phyloP scores from a whole-genome alignment of 2,113 vertebrate species.

The Hystrix cristata region DNA sequence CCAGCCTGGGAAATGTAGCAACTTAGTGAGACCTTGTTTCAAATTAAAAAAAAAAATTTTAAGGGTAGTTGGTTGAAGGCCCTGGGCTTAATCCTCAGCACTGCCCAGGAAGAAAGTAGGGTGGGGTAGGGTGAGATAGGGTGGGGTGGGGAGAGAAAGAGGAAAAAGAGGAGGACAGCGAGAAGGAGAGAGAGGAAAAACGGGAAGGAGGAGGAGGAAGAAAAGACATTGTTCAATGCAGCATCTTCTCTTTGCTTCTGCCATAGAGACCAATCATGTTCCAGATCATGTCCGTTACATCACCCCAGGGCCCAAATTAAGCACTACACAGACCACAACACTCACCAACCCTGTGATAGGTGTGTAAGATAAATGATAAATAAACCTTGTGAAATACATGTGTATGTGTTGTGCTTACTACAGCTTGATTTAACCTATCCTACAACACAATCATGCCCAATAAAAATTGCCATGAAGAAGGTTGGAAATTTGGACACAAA shows the following conservation, averaged over 20 bases:
- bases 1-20: not conserved
- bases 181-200: not conserved
- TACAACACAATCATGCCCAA: not conserved
- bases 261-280: not conserved
- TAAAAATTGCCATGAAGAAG: not conserved
- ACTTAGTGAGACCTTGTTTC: not conserved
- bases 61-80: not conserved
- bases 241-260: not conserved
- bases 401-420: not conserved
- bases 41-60: not conserved
- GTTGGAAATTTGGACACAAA: not conserved
- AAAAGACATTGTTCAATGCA: not conserved
- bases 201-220: not conserved
- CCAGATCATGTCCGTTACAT: not conserved
- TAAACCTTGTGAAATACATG: not conserved
- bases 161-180: not conserved
- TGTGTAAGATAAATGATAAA: not conserved
- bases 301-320: not conserved
- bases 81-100: not conserved
- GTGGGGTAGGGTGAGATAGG: not conserved
- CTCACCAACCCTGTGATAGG: not conserved
- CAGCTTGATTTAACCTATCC: not conserved
- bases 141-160: not conserved
- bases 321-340: not conserved
- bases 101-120: not conserved